A percentile compares a stretch with the other conserved stretches of the same genome.
phyloP scores from a whole-genome alignment of 1,140 invertebrate genomes.

The Hyles vespertilio region DNA sequence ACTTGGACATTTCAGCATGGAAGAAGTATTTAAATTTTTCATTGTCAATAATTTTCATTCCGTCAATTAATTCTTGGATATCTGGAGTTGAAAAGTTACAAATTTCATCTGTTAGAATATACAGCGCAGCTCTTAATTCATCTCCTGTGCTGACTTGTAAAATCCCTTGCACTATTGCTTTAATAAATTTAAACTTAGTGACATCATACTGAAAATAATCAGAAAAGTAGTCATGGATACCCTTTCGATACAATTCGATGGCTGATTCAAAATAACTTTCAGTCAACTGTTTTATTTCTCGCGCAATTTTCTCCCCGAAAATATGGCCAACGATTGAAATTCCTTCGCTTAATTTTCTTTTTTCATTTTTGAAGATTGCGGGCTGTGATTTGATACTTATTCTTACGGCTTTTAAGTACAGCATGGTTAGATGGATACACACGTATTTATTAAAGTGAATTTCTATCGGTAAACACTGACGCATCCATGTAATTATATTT shows the following conservation, averaged over 20 bases:
- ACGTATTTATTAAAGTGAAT: slow-evolving; percentile 35
- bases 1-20: not conserved
- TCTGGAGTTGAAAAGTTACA: not conserved
- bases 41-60: not conserved
- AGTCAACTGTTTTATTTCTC: slow-evolving; percentile 3
- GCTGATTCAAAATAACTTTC: slow-evolving; percentile 1
- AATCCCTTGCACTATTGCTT: not conserved
- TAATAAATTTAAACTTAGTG: not conserved
- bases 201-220: not conserved
- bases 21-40: not conserved
- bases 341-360: not conserved
- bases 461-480: slow-evolving; percentile 30
- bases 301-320: slow-evolving; percentile 5
- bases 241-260: slow-evolving; percentile 3
- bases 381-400: slow-evolving; percentile 30
- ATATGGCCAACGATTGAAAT: not conserved
- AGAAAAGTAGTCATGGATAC: not conserved
- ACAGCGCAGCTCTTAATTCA: slow-evolving; percentile 1
- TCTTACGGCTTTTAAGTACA: slow-evolving; percentile 41
- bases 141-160: not conserved
- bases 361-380: slow-evolving; percentile 20
- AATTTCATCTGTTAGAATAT: slow-evolving; percentile 4
- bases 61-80: not conserved
- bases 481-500: slow-evolving; percentile 29
- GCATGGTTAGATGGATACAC: slow-evolving; percentile 42